A percentile compares a stretch with the other conserved stretches of the same genome.
Evolutionary conservation across 1,140 invertebrate genomes (phyloP).

Genomic region (Apolygus lucorum): DNA sequence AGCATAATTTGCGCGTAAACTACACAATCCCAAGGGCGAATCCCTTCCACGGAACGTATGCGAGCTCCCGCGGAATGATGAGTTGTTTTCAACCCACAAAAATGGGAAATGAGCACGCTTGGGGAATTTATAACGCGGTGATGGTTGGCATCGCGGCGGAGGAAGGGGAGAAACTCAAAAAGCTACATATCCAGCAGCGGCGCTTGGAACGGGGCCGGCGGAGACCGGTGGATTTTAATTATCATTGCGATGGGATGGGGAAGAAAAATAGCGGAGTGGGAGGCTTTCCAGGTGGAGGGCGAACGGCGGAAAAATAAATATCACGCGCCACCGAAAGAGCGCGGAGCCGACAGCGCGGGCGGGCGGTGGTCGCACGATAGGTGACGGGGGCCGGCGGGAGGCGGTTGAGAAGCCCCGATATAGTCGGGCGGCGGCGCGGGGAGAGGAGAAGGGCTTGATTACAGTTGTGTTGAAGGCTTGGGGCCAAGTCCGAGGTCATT

Average conservation of each 20-base stretch:
- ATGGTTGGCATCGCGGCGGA: too few relatives aligned
- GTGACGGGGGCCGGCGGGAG: not conserved
- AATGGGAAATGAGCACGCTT: too few relatives aligned
- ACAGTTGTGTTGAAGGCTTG: not conserved
- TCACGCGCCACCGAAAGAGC: not conserved
- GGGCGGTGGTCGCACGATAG: not conserved
- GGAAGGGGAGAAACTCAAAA: too few relatives aligned
- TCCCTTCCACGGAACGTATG: too few relatives aligned
- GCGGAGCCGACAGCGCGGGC: not conserved
- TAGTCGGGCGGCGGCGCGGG: not conserved
- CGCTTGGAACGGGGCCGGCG: too few relatives aligned
- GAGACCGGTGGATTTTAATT: not conserved
- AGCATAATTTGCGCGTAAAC: too few relatives aligned
- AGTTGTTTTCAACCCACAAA: too few relatives aligned
- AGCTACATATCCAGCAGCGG: too few relatives aligned
- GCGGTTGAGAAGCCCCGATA: not conserved
- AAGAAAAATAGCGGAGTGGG: not conserved
- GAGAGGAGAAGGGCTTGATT: not conserved
- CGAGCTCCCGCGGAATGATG: too few relatives aligned
- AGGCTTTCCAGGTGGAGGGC: not conserved
- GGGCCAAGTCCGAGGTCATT: not conserved
- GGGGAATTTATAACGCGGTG: too few relatives aligned
- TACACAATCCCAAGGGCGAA: too few relatives aligned
- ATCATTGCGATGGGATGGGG: not conserved
- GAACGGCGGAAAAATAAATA: not conserved